Conservation (phyloP, 2,888 invertebrate genomes). For the Coleophora deauratella region DNA sequence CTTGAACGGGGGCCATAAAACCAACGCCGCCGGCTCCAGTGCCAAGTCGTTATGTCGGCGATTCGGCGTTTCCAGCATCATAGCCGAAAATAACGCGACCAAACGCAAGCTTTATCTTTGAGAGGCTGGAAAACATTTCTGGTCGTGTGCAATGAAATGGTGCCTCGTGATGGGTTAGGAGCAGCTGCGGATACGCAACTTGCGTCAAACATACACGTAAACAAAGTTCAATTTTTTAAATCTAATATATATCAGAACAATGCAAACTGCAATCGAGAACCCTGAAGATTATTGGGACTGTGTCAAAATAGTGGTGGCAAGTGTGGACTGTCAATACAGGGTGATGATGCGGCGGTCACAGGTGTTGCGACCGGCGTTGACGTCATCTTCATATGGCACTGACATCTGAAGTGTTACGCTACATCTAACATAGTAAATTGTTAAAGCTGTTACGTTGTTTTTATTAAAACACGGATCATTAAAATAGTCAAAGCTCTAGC, state of each 20-base stretch:
- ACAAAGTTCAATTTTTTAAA: conserved; percentile 1
- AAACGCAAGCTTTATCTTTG: conserved; percentile 33
- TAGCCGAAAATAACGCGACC: conserved; percentile 55
- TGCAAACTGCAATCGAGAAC: too few species aligned
- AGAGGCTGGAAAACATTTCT: conserved; percentile 39
- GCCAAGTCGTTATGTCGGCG: conserved; percentile 62
- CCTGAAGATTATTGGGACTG: too few species aligned
- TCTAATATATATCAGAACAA: background rate
- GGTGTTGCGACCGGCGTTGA: conserved; percentile 8
- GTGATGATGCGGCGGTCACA: conserved; percentile 7
- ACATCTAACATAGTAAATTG: too few species aligned
- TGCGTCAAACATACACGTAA: background rate
- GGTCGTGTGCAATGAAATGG: conserved; percentile 23
- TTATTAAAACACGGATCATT: too few species aligned
- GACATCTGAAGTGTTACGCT: background rate
- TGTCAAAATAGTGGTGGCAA: too few species aligned
- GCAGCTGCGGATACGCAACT: conserved; percentile 12
- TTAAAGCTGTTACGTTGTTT: too few species aligned
- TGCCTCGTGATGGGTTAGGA: conserved; percentile 8
- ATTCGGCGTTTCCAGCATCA: conserved; percentile 60
- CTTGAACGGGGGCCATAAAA: conserved; percentile 63
- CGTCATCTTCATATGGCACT: conserved; percentile 2
- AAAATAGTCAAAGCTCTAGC: too few species aligned
- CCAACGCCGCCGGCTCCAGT: conserved; percentile 56
- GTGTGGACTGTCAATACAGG: too few species aligned